Evolutionary conservation across 2,888 invertebrate genomes (phyloP), one percentile per base, ranked within the genome.

Genomic region (Anthophora plumipes): DNA sequence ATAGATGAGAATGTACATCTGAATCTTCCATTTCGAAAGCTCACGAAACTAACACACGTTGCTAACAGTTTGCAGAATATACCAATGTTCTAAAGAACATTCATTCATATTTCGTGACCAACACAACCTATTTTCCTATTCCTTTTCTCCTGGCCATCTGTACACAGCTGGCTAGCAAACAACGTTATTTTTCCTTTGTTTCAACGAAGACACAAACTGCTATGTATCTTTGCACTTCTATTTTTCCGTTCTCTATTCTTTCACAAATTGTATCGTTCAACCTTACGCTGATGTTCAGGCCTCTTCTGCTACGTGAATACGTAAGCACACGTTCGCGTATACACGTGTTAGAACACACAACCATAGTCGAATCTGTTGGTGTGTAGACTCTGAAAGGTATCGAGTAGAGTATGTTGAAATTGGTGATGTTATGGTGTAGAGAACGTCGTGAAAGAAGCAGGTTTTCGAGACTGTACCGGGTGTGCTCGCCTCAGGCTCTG

Each of bases 61-160:
- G n/a, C n/a, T n/a, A n/a, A n/a, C n/a, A n/a, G 14, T 39, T 52
- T 73, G 12, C 20, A 57, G 50, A 72, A 52, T 39, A 66, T 55
- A 22, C 25, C 37, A 12, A 52, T 71, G 64, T 72, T 43, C 37
- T 71, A 54, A 55, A 69, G 52, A 67, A 41, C 52, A n/a, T 80
- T 74, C 80, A 79, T 84, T 84, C 73, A 84, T 78, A 71, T 88
- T 68, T 86, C 86, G 86, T 85, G 88, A 85, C 84, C 72, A 78
- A 80, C 77, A 75, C 86, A 83, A 71, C 75, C 85, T 81, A 77
- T 79, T 81, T 31, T 80, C 61, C 31, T 68, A 31, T 77, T 78
- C 39, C 74, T 60, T 50, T 64, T 63, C 41, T 46, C 20, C 37
- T 60, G n/a, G 64, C 50, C 57, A 63, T 52, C 69, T 60, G 57